Conservation (phyloP, 2,888 invertebrate genomes). For the Xestia rhomboidea region DNA sequence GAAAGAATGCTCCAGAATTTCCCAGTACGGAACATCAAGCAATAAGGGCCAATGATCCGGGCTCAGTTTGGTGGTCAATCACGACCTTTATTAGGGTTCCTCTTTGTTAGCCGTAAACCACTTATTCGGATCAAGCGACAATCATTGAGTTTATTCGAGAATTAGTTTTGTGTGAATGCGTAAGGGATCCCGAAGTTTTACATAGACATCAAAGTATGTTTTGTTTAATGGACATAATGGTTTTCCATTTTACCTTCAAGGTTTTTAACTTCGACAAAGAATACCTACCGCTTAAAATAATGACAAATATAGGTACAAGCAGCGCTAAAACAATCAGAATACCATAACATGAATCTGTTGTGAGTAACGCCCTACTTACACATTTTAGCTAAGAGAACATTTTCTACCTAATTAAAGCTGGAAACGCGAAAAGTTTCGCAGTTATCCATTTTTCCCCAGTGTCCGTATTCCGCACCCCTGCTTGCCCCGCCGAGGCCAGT, state of each 20-base stretch:
- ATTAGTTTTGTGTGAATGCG: slow-evolving; percentile 47
- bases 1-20: slow-evolving; percentile 21
- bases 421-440: slow-evolving; percentile 71
- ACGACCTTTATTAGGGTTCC: slow-evolving; percentile 54
- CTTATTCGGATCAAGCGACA: slow-evolving; percentile 60
- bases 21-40: slow-evolving; percentile 28
- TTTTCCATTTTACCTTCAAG: too few species aligned
- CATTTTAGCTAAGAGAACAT: slow-evolving; percentile 63
- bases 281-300: not conserved
- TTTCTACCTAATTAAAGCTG: slow-evolving; percentile 77
- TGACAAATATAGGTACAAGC: not conserved
- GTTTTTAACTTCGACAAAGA: slow-evolving; percentile 1
- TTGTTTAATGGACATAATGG: not conserved
- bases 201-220: slow-evolving; percentile 4
- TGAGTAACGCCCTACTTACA: slow-evolving; percentile 57
- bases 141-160: slow-evolving; percentile 50
- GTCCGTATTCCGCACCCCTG: slow-evolving; percentile 55
- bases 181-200: slow-evolving; percentile 16
- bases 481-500: slow-evolving; percentile 68
- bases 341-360: slow-evolving; percentile 40
- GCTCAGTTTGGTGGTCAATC: slow-evolving; percentile 58
- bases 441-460: slow-evolving; percentile 75
- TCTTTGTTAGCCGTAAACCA: slow-evolving; percentile 58
- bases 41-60: slow-evolving; percentile 51
- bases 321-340: slow-evolving; percentile 19